Conservation (phyloP, 2,113 vertebrate genomes). For the Bubo bubo region DNA sequence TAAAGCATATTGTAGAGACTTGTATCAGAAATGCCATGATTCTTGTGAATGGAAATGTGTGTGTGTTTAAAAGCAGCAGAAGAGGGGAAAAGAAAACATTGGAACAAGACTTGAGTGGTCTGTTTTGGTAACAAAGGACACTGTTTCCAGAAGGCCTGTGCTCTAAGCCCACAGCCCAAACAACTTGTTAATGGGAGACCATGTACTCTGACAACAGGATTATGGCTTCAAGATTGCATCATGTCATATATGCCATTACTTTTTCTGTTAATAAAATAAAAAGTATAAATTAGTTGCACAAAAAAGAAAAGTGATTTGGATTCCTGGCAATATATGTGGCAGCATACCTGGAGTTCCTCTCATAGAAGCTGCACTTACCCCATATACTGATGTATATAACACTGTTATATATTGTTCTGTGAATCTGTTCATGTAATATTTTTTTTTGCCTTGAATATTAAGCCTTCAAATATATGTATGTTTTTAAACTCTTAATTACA, state of each 20-base stretch:
- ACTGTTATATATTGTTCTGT: background rate
- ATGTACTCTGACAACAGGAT: background rate
- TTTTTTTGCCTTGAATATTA: background rate
- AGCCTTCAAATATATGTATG: background rate
- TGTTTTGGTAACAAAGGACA: background rate
- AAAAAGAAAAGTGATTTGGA: background rate
- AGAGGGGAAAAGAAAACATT: background rate
- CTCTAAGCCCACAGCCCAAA: background rate
- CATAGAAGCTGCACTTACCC: background rate
- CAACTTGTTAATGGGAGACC: background rate
- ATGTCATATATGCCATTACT: fast-evolving
- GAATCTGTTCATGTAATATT: background rate
- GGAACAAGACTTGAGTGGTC: background rate
- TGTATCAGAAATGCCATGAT: background rate
- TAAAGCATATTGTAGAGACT: background rate
- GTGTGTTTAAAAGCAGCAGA: background rate
- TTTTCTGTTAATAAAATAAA: background rate
- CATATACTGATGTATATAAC: background rate
- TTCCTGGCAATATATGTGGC: background rate
- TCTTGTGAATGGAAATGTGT: background rate
- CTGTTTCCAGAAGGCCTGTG: background rate
- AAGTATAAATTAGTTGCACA: background rate
- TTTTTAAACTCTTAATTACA: background rate
- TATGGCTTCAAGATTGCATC: background rate
- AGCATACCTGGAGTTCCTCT: background rate